Evolutionary conservation across 2,888 invertebrate species (phyloP).

Genomic region (Chalcosyrphus nemorum): DNA sequence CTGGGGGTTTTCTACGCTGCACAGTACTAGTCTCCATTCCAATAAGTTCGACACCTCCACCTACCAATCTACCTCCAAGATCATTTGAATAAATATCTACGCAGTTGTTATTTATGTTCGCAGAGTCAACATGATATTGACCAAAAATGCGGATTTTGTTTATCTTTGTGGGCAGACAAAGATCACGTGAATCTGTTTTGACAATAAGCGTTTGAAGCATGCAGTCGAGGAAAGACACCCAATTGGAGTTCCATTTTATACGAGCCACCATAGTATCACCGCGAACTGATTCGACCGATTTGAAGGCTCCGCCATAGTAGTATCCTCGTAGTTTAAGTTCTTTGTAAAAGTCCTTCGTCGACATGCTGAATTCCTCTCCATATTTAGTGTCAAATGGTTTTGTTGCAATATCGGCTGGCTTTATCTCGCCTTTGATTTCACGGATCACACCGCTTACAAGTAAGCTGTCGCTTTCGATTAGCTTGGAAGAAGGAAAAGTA

Average conservation of each 20-base stretch:
- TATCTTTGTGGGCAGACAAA: slow-evolving; percentile 89
- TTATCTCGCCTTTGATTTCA: slow-evolving; percentile 63
- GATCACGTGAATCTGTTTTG: slow-evolving; percentile 85
- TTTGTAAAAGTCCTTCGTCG: slow-evolving; percentile 86
- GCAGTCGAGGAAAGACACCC: slow-evolving; percentile 93
- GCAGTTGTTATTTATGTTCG: slow-evolving; percentile 77
- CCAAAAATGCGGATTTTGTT: slow-evolving; percentile 87
- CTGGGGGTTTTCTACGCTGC: slow-evolving; percentile 85
- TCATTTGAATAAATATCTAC: slow-evolving; percentile 74
- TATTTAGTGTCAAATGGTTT: slow-evolving; percentile 78
- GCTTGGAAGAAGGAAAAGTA: slow-evolving; percentile 82
- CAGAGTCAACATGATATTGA: slow-evolving; percentile 84
- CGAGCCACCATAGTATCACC: slow-evolving; percentile 75
- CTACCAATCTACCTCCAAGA: slow-evolving; percentile 79
- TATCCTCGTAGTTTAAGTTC: slow-evolving; percentile 87
- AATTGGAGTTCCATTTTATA: slow-evolving; percentile 88
- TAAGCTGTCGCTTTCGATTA: slow-evolving; percentile 83
- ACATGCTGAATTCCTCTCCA: slow-evolving; percentile 80
- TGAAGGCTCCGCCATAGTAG: slow-evolving; percentile 81
- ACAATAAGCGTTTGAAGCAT: slow-evolving; percentile 91
- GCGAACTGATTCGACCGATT: slow-evolving; percentile 74
- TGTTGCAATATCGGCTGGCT: slow-evolving; percentile 31
- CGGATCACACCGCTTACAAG: slow-evolving; percentile 81
- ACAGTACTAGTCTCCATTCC: slow-evolving; percentile 89
- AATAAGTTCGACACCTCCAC: slow-evolving; percentile 89